Percentiles rank a stretch among this genome's conserved stretches.
Conservation (phyloP, 2,888 invertebrate genomes). For the Catocala sponsa region DNA sequence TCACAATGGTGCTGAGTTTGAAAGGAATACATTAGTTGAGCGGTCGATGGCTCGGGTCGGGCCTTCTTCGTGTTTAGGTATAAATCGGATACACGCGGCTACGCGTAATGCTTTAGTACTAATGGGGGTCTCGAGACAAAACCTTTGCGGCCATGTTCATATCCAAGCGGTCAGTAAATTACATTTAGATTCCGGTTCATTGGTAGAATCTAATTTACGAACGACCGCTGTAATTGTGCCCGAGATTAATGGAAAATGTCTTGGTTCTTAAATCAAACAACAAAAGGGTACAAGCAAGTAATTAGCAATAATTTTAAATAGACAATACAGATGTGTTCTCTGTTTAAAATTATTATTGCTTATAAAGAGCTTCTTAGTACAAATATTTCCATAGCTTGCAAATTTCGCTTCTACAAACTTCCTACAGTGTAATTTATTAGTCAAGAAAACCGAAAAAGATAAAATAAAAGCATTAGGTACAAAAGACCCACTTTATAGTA, state of each 20-base stretch:
- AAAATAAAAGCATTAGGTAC: too few relatives aligned
- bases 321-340: too few relatives aligned
- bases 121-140: slow-evolving; percentile 47
- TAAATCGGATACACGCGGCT: slow-evolving; percentile 47
- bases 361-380: too few relatives aligned
- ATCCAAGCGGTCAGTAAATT: slow-evolving; percentile 19
- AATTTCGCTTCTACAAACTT: too few relatives aligned
- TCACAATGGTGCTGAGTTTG: slow-evolving; percentile 75
- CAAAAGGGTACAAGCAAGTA: slow-evolving; percentile 30
- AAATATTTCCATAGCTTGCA: too few relatives aligned
- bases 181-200: slow-evolving; percentile 32
- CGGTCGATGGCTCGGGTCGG: slow-evolving; percentile 71
- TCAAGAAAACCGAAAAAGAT: too few relatives aligned
- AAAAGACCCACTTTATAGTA: too few relatives aligned
- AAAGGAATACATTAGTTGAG: slow-evolving; percentile 79
- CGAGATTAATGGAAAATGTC: slow-evolving; percentile 38
- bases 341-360: too few relatives aligned
- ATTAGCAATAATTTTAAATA: slow-evolving; percentile 37
- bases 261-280: slow-evolving; percentile 44
- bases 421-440: too few relatives aligned
- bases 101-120: slow-evolving; percentile 45
- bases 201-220: slow-evolving; percentile 47
- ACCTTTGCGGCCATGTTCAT: slow-evolving; percentile 21
- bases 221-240: slow-evolving; percentile 36
- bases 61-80: slow-evolving; percentile 41